Evolutionary conservation across 2,113 vertebrate species (phyloP), one percentile per base, ranked within the genome.

Genomic region (Neofelis nebulosa): DNA sequence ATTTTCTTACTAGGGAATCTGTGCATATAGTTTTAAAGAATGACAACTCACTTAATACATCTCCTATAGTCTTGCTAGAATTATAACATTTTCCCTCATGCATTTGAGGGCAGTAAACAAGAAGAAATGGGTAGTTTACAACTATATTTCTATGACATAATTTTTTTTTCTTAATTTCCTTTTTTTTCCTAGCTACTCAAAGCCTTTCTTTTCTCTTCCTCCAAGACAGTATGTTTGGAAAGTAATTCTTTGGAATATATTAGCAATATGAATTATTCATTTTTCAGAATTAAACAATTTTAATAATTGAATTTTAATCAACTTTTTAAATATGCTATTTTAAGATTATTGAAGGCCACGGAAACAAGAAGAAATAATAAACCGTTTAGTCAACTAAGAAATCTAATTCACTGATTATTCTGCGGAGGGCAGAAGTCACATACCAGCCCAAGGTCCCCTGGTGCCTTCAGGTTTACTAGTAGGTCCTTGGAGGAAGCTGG

Each of bases 231-330:
- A n/a, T 79, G 13, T 91, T 84, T 76, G 10, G 68, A 89, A 95
- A 76, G 14, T 66, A 83, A 94, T 95, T 96, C 76, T 95, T 98
- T 68, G 87, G 69, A 97, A 55, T 92, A 57, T 63, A 96, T 97
- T 97, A 95, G 13, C 45, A 93, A 81, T 87, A 95, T 96, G 66
- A 98, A 98, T 97, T 93, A 97, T 96, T 97, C 89, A 96, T 97
- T 82, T 94, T 66, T 86, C 61, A 97, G 76, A 97, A 97, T 97
- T 95, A 97, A 97, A 92, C 38, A 94, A 91, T 85, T 91, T 86
- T 95, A 98, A 92, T 96, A 96, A 96, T 61, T 96, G 95, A 97
- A 95, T 93, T 87, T 82, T 97, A 97, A 97, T 96, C 82, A 97
- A 91, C 74, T 88, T 98, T 97, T 97, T 38, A 80, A 96, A 94